Percentiles rank a stretch among this genome's conserved stretches.
Evolutionary conservation across 2,113 vertebrate species (phyloP).

Genomic region (Vidua macroura): DNA sequence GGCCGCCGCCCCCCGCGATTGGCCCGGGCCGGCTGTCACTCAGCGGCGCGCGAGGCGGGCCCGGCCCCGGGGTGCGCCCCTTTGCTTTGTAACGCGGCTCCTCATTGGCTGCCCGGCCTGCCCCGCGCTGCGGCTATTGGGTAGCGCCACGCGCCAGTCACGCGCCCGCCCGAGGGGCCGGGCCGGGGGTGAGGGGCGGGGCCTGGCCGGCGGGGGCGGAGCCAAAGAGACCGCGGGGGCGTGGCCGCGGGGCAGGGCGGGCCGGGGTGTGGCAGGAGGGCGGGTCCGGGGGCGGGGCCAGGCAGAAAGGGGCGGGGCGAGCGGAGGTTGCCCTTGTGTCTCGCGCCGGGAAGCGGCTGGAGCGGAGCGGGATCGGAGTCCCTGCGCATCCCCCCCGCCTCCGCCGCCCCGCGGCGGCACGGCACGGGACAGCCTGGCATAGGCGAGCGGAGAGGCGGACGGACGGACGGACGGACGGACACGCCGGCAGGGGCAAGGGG

Average conservation of each 20-base stretch:
- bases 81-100: neutral
- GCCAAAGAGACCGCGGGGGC: too few relatives aligned
- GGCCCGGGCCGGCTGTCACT: neutral
- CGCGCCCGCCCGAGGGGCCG: neutral
- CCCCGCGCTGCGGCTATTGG: neutral
- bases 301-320: neutral
- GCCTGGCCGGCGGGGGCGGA: too few relatives aligned
- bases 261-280: too few relatives aligned
- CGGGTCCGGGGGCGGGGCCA: too few relatives aligned
- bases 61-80: too few relatives aligned
- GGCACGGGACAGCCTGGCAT: neutral
- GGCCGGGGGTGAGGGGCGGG: too few relatives aligned
- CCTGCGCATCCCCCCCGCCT: neutral
- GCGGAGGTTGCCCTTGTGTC: neutral
- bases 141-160: neutral
- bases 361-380: neutral
- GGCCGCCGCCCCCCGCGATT: neutral
- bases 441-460: neutral
- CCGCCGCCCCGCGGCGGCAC: too few relatives aligned
- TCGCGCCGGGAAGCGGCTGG: neutral
- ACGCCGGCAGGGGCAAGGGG: neutral
- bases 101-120: neutral
- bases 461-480: too few relatives aligned
- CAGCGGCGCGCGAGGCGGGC: neutral
- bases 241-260: too few relatives aligned